Conservation (phyloP, 2,113 vertebrate genomes). For the Rhagologus leucostigma region DNA sequence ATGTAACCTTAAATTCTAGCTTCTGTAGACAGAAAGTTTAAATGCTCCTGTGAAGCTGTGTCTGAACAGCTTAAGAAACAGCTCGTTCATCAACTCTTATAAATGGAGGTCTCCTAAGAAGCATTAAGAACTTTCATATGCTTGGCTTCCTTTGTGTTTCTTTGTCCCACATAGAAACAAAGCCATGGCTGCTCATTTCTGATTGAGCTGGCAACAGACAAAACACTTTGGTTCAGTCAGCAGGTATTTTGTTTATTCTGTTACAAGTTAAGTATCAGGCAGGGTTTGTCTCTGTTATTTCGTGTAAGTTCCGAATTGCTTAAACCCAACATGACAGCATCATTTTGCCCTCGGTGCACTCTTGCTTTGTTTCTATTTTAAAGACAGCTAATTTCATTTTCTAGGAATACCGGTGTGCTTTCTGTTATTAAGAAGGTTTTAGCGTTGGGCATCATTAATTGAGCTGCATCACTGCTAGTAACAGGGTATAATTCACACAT, state of each 20-base stretch:
- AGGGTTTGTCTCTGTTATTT: neutral
- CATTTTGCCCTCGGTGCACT: neutral
- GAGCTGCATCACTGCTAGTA: neutral
- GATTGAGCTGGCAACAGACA: neutral
- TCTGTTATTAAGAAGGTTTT: neutral
- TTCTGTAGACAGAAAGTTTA: neutral
- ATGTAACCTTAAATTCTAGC: neutral
- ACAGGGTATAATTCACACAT: conserved; percentile 12
- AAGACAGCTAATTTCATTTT: neutral
- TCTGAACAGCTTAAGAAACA: neutral
- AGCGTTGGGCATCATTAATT: neutral
- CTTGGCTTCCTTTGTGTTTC: neutral
- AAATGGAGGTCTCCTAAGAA: neutral
- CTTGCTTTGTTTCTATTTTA: neutral
- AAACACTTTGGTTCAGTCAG: neutral
- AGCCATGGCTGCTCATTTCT: neutral
- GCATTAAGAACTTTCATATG: neutral
- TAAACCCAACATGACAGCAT: neutral
- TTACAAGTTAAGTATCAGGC: neutral
- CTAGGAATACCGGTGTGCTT: neutral
- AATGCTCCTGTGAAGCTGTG: neutral
- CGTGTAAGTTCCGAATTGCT: neutral
- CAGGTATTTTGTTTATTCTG: neutral
- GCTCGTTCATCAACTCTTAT: neutral
- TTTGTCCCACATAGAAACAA: neutral